phyloP scores from a whole-genome alignment of 2,113 vertebrate genomes.

The Melanostigma gelatinosum region DNA sequence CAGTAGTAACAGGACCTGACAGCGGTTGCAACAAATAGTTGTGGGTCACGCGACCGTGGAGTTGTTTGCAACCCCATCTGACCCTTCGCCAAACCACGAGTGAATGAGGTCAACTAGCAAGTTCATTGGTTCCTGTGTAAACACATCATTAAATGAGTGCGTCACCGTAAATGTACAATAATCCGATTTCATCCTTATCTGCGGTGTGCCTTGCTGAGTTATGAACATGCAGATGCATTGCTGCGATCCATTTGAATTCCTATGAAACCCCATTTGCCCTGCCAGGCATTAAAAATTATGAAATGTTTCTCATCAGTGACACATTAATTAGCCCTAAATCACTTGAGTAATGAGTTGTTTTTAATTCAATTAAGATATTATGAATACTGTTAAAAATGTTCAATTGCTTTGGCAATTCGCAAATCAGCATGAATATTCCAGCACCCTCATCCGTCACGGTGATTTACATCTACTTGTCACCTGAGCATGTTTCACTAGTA shows the following conservation, averaged over 20 bases:
- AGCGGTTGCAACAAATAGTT: neutral
- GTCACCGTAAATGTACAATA: neutral
- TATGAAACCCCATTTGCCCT: neutral
- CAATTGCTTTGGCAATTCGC: neutral
- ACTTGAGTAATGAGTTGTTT: neutral
- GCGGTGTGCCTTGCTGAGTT: neutral
- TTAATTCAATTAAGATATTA: constrained; percentile 10
- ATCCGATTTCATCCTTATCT: neutral
- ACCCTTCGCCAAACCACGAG: neutral
- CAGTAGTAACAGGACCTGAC: neutral
- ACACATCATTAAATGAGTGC: neutral
- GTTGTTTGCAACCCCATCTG: neutral
- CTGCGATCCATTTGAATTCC: neutral
- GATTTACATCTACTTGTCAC: neutral
- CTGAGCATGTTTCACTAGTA: neutral
- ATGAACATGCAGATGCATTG: neutral
- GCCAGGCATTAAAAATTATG: neutral
- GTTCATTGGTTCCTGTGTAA: no score
- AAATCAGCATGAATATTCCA: neutral
- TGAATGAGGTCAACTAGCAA: neutral
- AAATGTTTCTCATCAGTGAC: constrained; percentile 7
- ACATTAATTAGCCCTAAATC: constrained; percentile 1
- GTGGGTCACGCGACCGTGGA: neutral
- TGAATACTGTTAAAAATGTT: neutral
- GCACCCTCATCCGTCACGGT: neutral